Base-by-base conservation (phyloP, 2,888 invertebrate genomes). In the Osmoderma eremita region DNA sequence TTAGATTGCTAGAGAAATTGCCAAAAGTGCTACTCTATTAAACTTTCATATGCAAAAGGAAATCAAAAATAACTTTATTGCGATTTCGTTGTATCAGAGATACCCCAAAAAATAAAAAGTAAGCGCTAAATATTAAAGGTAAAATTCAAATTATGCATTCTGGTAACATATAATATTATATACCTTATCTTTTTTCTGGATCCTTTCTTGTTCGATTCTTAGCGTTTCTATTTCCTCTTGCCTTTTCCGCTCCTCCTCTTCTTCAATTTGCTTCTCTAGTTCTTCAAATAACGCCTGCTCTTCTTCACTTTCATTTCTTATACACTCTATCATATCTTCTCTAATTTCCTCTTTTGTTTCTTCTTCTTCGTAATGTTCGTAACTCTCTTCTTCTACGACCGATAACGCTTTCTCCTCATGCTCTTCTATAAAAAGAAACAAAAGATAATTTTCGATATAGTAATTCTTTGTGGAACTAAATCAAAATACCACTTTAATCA, bases 121-220 rank as follows among this genome's bases (percentile, higher is more conserved):
- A 12, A 30, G 12, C 18, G 6, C n/a, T 20, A 20, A 48, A 10
- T 48, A 15, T 15, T 45, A 48, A 48, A 12, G 4, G n/a, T 6
- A 18, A 17, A 48, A 48, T 45, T 45, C 45, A 3, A 13, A 3
- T 13, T 17, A 45, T 4, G 10, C 4, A 45, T 45, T 15, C 17
- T 8, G 6, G 1, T 1, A 8, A n/a, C 4, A 8, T 18, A 45
- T 15, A 50, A 50, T 13, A n/a, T 51, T 45, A 38, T 30, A 61
- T 71, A 76, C 78, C 79, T 81, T 83, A 72, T 78, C 77, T 66
- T 77, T 77, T 72, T 81, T 82, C 49, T 74, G 75, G 63, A 74
- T 56, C 65, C 76, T 70, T 69, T 77, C 76, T 39, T 74, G 71
- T 71, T 73, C 74, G 10, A 64, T 49, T 69, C 58, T 69, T 66